These are phyloP conservation scores for Thryonomys swinderianus DNA, from an alignment of 2,113 vertebrate species.

Conservation along the genomic window DNA sequence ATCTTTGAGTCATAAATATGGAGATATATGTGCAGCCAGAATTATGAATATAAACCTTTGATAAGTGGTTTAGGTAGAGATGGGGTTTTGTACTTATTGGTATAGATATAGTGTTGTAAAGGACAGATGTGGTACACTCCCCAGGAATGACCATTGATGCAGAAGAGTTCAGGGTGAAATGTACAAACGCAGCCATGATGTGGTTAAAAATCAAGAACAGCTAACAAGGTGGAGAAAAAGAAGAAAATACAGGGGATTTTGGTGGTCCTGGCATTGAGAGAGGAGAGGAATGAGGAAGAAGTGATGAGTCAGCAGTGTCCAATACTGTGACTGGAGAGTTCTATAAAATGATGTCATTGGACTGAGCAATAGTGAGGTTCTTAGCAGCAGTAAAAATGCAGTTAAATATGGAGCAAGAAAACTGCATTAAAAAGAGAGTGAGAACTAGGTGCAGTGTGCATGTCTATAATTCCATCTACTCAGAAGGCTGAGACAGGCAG, in stretches of 20 bases:
- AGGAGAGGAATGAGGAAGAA: neutral
- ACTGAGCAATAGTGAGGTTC: neutral
- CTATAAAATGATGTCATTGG: neutral
- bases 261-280: neutral
- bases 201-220: neutral
- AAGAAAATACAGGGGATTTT: neutral
- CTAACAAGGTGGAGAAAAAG: neutral
- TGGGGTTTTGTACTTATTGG: neutral
- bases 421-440: neutral
- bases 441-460: neutral
- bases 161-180: neutral
- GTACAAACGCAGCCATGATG: rapidly evolving
- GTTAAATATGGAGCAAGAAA: neutral
- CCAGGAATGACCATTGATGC: neutral
- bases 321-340: neutral
- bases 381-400: neutral
- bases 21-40: no score
- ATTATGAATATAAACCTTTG: neutral
- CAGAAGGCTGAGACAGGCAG: no score
- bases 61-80: neutral
- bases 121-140: neutral
- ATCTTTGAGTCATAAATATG: neutral
- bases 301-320: neutral
- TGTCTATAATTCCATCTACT: no score
- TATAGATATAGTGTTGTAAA: neutral